Evolutionary conservation across 30 jellyfish, hydroid and myxozoan species (phyloP).

Genomic region (Pelagia noctiluca): DNA sequence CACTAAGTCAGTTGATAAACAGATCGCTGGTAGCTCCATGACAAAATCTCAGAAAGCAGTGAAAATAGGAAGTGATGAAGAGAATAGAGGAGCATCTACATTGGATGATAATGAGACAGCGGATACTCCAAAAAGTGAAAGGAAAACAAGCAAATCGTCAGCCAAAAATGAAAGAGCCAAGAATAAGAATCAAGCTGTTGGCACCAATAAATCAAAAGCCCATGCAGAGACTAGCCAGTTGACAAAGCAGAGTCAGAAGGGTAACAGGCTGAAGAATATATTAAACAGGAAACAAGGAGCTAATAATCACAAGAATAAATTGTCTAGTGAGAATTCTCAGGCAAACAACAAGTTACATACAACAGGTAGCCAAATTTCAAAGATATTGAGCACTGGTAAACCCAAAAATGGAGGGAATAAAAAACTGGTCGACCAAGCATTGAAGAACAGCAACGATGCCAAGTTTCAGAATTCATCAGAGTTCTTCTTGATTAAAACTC

Average conservation of each 20-base stretch:
- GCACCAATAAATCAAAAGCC: not conserved
- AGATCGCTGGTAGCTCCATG: not conserved
- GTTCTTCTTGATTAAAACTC: conserved; percentile 55
- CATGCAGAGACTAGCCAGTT: too few relatives aligned
- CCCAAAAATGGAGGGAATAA: too few relatives aligned
- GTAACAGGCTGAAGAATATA: too few relatives aligned
- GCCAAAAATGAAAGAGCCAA: conserved; percentile 4
- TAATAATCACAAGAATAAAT: too few relatives aligned
- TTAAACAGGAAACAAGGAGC: too few relatives aligned
- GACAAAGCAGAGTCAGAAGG: too few relatives aligned
- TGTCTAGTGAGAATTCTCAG: too few relatives aligned
- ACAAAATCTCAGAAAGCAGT: not conserved
- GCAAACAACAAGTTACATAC: too few relatives aligned
- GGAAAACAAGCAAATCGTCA: not conserved
- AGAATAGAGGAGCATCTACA: conserved; percentile 31
- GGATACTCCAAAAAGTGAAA: not conserved
- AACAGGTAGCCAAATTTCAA: too few relatives aligned
- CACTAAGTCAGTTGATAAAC: too few relatives aligned
- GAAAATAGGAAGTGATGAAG: not conserved
- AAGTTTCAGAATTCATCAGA: conserved; percentile 37
- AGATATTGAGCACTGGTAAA: too few relatives aligned
- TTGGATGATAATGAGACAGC: not conserved
- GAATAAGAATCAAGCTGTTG: conserved; percentile 30
- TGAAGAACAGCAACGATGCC: not conserved
- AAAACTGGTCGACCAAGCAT: too few relatives aligned